phyloP scores from a whole-genome alignment of 2,888 invertebrate species.

The Biston betularia region DNA sequence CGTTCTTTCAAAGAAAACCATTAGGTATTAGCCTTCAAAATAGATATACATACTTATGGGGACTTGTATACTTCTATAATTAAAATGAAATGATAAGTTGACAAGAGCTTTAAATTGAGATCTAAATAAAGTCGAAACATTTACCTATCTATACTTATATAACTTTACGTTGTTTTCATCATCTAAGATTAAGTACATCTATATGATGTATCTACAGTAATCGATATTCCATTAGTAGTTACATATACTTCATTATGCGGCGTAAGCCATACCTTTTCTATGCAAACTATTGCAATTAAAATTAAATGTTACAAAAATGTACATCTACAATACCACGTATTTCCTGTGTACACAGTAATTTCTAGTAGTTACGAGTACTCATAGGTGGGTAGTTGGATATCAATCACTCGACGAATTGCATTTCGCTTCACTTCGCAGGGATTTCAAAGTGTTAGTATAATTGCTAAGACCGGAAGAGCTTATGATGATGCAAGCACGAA shows the following conservation, averaged over 20 bases:
- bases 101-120: neutral
- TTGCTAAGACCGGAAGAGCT: slow-evolving; percentile 23
- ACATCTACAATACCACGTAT: slow-evolving; percentile 32
- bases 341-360: slow-evolving; percentile 42
- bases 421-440: slow-evolving; percentile 34
- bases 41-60: neutral
- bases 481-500: slow-evolving; percentile 1
- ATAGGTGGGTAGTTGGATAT: slow-evolving; percentile 14
- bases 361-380: too few relatives aligned
- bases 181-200: neutral
- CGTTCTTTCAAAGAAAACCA: slow-evolving; percentile 70
- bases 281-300: slow-evolving; percentile 25
- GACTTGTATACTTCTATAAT: neutral
- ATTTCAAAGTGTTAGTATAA: slow-evolving; percentile 27
- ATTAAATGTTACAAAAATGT: slow-evolving; percentile 39
- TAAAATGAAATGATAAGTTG: neutral
- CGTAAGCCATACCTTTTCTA: slow-evolving; percentile 18
- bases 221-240: neutral
- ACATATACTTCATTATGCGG: slow-evolving; percentile 22
- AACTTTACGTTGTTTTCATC: neutral
- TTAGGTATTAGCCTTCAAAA: too few relatives aligned
- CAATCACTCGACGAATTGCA: slow-evolving; percentile 39
- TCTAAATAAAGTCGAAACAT: neutral
- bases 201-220: neutral
- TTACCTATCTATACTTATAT: neutral